Evolutionary conservation across 2,113 vertebrate species (phyloP), one percentile per base, ranked within the genome.

Genomic region (Haemorhous mexicanus): DNA sequence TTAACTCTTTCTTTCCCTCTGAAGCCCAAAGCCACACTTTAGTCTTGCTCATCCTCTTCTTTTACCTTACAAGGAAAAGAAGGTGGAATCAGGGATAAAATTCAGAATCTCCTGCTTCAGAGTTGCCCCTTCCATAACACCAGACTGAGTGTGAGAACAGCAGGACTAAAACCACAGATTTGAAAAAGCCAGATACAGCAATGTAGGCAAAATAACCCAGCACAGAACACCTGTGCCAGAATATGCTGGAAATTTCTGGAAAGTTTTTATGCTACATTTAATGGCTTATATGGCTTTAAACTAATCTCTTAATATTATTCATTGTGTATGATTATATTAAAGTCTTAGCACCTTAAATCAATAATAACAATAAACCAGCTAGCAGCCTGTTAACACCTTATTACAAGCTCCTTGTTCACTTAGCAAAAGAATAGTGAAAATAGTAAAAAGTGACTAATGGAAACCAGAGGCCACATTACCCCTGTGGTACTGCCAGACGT

Each of bases 311-410:
- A 68, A 61, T 92, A 91, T 70, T 89, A 66, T 82, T 67, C 78
- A 75, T 87, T 87, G 64, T 93, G 24, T 80, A 44, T 94, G 89
- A 87, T 87, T 85, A 72, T 93, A 88, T 95, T 80, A 89, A 93
- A 94, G 89, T 95, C 91, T 97, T 97, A 97, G 92, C 84, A 96
- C 82, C 73, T 89, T 92, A 66, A 95, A 97, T 95, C 89, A 91
- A 75, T 95, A 96, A 44, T 37, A 63, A 72, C 75, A 89, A 80
- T 89, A 97, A 91, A 94, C 82, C 86, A 96, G 72, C 87, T 95
- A 95, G 93, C 93, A 97, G 82, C 85, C 93, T 96, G 91, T 96
- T 96, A 97, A 97, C 80, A 93, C 89, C 86, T 96, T 93, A 86
- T 97, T 94, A 94, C 76, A 96, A 97, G 90, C 82, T 92, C 77